A percentile compares a stretch with the other conserved stretches of the same genome.
These are phyloP conservation scores for Pseudochirops corinnae DNA, from an alignment of 2,797 vertebrate genomes.

Conservation along the genomic window DNA sequence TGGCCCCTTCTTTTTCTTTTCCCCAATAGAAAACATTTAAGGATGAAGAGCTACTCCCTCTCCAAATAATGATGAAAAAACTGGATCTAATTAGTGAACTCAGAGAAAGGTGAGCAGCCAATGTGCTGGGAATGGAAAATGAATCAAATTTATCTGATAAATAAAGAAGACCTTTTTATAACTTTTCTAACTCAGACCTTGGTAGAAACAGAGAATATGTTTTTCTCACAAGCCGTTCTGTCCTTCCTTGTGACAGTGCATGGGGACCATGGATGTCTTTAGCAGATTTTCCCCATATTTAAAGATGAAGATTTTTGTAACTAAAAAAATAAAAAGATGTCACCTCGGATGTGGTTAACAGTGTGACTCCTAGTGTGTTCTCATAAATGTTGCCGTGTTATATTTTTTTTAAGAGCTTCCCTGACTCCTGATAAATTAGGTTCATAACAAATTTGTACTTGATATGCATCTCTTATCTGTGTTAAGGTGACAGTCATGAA, in stretches of 20 bases:
- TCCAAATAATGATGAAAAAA: conserved; percentile 97
- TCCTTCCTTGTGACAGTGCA: neutral
- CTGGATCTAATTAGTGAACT: conserved; percentile 97
- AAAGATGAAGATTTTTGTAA: neutral
- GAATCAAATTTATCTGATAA: neutral
- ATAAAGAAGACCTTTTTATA: neutral
- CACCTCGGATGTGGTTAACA: neutral
- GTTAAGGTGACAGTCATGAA: conserved; percentile 13
- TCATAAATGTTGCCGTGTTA: neutral
- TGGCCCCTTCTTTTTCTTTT: conserved; percentile 25
- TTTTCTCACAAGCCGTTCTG: neutral
- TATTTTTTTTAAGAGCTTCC: neutral
- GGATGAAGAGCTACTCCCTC: conserved; percentile 95
- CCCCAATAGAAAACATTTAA: conserved; percentile 95
- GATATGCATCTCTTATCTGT: neutral
- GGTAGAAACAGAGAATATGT: neutral
- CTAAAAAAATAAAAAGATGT: neutral
- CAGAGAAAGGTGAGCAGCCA: conserved; percentile 89
- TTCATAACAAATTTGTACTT: neutral
- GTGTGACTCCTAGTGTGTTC: neutral
- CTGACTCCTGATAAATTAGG: neutral
- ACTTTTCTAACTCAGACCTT: neutral
- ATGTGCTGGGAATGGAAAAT: accelerated
- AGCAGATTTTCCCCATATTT: neutral
- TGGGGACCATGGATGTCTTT: neutral